phyloP scores from a whole-genome alignment of 2,797 vertebrate species.

The Liasis olivaceus region DNA sequence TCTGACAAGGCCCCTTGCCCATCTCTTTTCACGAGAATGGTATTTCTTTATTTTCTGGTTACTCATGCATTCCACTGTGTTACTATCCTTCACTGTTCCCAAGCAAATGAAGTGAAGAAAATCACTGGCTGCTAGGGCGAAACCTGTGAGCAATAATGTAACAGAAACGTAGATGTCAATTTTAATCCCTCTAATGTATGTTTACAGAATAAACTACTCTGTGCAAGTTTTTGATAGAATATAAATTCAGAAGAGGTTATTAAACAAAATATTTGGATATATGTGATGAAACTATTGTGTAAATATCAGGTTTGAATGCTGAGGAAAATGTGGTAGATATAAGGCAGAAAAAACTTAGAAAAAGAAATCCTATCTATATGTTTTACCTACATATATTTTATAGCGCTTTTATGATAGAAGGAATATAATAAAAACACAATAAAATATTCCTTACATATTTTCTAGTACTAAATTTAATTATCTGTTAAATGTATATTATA shows the following conservation, averaged over 20 bases:
- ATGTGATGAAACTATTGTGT: not conserved
- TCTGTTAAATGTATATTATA: not conserved
- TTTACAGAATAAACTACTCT: not conserved
- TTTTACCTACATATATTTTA: not conserved
- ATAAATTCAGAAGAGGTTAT: not conserved
- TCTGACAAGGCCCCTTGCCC: not conserved
- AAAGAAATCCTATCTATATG: not conserved
- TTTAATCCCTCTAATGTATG: not conserved
- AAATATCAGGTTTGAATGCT: slow-evolving; percentile 7
- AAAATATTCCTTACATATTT: not conserved
- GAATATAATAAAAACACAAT: not conserved
- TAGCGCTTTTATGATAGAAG: not conserved
- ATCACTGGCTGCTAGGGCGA: too few relatives aligned
- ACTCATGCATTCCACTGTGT: too few relatives aligned
- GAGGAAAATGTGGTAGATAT: rapidly evolving
- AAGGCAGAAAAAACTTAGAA: not conserved
- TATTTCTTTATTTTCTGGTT: too few relatives aligned
- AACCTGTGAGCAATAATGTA: too few relatives aligned
- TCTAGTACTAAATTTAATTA: slow-evolving; percentile 3
- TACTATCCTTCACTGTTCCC: too few relatives aligned
- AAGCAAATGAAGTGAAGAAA: too few relatives aligned
- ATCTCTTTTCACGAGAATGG: not conserved
- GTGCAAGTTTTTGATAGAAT: not conserved
- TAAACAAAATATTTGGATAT: not conserved
- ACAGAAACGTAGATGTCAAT: not conserved